Percentiles rank a stretch among this genome's conserved stretches.
Conservation (phyloP, 2,113 vertebrate species). For the Atlantisia rogersi region DNA sequence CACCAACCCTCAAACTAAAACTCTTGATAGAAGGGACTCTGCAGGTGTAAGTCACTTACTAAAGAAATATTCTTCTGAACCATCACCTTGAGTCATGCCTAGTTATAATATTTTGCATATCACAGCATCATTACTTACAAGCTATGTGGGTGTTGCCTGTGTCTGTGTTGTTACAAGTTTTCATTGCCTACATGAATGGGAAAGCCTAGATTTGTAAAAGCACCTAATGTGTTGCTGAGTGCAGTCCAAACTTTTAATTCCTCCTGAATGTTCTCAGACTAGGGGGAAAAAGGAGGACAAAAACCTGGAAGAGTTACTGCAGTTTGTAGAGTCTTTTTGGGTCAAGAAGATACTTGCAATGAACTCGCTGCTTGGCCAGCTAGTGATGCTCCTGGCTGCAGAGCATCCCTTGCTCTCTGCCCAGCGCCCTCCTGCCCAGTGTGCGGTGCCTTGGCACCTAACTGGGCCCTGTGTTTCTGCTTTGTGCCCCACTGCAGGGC, state of each 20-base stretch:
- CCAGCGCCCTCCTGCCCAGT: fast-evolving
- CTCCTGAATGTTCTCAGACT: background rate
- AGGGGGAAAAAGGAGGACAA: background rate
- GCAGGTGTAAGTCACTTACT: background rate
- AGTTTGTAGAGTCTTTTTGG: background rate
- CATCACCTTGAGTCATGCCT: background rate
- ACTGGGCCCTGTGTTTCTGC: fast-evolving
- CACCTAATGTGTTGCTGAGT: background rate
- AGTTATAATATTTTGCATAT: background rate
- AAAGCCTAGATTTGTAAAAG: background rate
- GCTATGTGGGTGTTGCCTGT: background rate
- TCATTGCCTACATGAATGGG: background rate
- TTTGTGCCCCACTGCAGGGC: background rate
- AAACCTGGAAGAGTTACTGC: background rate
- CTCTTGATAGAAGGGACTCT: background rate
- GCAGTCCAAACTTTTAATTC: background rate
- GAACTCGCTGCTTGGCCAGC: background rate
- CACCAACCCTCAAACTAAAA: background rate
- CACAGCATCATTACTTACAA: background rate
- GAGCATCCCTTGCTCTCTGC: background rate
- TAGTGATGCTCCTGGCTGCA: background rate
- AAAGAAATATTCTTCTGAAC: background rate
- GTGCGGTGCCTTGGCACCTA: fast-evolving
- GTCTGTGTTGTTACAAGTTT: background rate
- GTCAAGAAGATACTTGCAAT: background rate